Evolutionary conservation across 2,113 vertebrate species (phyloP).

Genomic region (Acrocephalus kingi): DNA sequence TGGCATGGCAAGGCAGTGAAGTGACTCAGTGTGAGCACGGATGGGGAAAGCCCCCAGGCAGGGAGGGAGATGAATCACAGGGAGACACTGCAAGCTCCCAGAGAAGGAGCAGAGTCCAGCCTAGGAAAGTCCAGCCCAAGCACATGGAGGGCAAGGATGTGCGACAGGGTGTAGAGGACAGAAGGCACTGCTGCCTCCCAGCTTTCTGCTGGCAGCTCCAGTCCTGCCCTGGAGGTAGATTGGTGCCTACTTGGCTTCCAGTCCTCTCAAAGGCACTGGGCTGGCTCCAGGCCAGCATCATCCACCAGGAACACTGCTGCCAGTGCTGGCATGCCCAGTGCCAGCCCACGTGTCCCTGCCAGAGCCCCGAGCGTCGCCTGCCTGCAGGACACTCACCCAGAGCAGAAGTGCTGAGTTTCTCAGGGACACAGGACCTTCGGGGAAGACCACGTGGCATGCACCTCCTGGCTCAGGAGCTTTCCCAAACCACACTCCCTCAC

Average conservation of each 20-base stretch:
- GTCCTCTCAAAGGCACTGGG: not conserved
- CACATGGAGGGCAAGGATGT: not conserved
- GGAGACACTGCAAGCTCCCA: fast-evolving
- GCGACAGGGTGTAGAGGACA: fast-evolving
- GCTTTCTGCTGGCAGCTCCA: not conserved
- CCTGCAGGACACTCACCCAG: not conserved
- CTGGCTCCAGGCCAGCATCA: not conserved
- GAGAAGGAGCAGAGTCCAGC: not conserved
- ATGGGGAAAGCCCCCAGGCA: not conserved
- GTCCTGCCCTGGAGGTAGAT: not conserved
- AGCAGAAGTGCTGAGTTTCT: not conserved
- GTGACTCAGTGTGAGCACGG: not conserved
- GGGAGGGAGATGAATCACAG: not conserved
- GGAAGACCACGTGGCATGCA: not conserved
- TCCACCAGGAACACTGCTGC: not conserved
- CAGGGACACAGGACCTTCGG: not conserved
- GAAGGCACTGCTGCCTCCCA: not conserved
- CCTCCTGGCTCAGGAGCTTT: not conserved
- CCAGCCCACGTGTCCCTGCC: not conserved
- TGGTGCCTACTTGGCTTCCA: not conserved
- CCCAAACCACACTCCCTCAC: fast-evolving
- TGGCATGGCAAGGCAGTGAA: fast-evolving
- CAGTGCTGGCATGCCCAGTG: not conserved
- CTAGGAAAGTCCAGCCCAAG: not conserved
- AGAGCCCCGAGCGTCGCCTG: not conserved